Base-by-base conservation (phyloP, 2,797 vertebrate genomes). In the Chrysocyon brachyurus region DNA sequence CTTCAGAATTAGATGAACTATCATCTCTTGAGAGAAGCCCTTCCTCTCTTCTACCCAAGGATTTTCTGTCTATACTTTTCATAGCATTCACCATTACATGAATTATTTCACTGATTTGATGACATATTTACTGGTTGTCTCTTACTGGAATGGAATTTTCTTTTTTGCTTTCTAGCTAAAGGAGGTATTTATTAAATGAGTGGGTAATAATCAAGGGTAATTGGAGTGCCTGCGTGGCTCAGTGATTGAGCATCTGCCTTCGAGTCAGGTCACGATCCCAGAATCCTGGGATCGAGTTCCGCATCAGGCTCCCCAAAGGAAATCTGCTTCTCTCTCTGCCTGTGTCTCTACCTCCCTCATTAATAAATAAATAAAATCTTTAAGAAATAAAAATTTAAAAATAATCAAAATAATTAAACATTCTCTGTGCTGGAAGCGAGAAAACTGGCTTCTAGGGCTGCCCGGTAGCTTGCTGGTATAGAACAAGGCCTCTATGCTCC, bases 71-170 rank as follows among this genome's bases (percentile, higher is more conserved):
- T 87, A 3, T 28, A 59, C 15, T 6, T 16, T 46, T 86, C 33
- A 66, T n/a, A 68, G 26, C 22, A 90, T 72, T 92, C 22, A 56
- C 33, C 33, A 63, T 64, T 28, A 63, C 63, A 40, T 26, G 36
- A 64, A 88, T 79, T 56, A 88, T 68, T 97, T 97, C 33, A 91
- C 26, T 79, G n/a, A 73, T n/a, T 70, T 64, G 10, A 61, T 78
- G 61, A 36, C 24, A 75, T 54, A 14, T 91, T 75, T 68, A 84
- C 24, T 66, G 19, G 16, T 81, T 86, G 26, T 64, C 31, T 87
- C 75, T 92, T 26, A 70, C 3, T 46, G 81, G 68, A 90, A 46
- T 28, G 54, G 2, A 68, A 36, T 85, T 93, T 31, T 83, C 77
- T 83, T 40, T 46, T 10, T 33, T 68, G 28, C n/a, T 61, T 86